Evolutionary conservation across 2,888 invertebrate genomes (phyloP).

Genomic region (Nomada hirtipes): DNA sequence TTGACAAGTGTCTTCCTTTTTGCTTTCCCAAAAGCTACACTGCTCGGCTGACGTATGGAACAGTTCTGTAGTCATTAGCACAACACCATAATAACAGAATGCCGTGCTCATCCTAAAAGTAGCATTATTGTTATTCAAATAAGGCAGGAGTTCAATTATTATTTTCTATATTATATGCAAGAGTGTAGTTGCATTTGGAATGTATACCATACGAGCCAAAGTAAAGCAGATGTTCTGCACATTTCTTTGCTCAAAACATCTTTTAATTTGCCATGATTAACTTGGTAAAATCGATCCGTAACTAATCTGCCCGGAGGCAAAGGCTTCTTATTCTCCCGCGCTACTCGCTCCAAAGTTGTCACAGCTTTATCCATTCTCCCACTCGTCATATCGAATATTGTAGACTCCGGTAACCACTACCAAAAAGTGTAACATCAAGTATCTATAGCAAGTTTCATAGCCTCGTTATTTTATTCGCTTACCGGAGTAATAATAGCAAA

Average conservation of each 20-base stretch:
- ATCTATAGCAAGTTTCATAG: constrained; percentile 16
- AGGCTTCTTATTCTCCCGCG: constrained; percentile 94
- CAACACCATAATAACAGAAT: constrained; percentile 97
- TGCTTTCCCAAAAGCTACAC: constrained; percentile 79
- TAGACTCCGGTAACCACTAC: constrained; percentile 97
- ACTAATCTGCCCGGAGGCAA: constrained; percentile 94
- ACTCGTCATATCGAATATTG: constrained; percentile 93
- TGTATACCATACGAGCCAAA: constrained; percentile 96
- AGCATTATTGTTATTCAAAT: not conserved
- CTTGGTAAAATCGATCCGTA: constrained; percentile 88
- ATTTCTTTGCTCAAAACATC: constrained; percentile 92
- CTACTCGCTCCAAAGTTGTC: constrained; percentile 93
- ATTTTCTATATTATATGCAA: not conserved
- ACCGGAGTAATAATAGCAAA: constrained; percentile 93
- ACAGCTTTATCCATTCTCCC: constrained; percentile 95
- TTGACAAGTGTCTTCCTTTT: constrained; percentile 83
- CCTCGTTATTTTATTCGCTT: constrained; percentile 84
- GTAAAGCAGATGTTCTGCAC: constrained; percentile 92
- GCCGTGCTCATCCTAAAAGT: constrained; percentile 93
- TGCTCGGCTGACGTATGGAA: constrained; percentile 88
- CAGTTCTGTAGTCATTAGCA: constrained; percentile 96
- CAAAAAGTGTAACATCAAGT: constrained; percentile 72
- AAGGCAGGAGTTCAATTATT: constrained; percentile 32
- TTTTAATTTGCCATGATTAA: constrained; percentile 88
- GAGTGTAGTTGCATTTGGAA: not conserved